A percentile compares a stretch with the other conserved stretches of the same genome.
phyloP scores from a whole-genome alignment of 2,888 invertebrate genomes.

The Drosophila recens region DNA sequence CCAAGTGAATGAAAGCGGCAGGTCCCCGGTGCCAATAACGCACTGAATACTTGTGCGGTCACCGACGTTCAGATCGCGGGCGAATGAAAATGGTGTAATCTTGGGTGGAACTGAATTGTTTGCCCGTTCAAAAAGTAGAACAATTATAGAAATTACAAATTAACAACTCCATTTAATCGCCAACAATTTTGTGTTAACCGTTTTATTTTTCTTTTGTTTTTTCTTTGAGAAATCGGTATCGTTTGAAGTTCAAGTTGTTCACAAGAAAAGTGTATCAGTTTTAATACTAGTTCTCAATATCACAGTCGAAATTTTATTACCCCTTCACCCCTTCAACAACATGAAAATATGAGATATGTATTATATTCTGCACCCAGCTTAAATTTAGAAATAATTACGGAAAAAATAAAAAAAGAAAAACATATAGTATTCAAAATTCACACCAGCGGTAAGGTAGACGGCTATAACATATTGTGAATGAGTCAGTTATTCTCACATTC shows the following conservation, averaged over 20 bases:
- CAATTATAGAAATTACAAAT: constrained; percentile 25
- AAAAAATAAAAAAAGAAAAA: not conserved
- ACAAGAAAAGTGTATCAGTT: not conserved
- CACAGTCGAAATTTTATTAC: no score
- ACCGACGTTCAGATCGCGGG: constrained; percentile 87
- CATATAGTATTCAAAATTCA: constrained; percentile 17
- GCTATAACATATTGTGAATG: constrained; percentile 22
- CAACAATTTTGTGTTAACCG: constrained; percentile 4
- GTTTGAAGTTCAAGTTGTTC: no score
- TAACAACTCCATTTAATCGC: constrained; percentile 1
- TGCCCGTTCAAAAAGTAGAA: constrained; percentile 34
- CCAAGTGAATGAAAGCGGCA: constrained; percentile 88
- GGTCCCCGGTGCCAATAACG: constrained; percentile 88
- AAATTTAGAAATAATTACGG: not conserved
- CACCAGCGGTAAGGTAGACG: constrained; percentile 56
- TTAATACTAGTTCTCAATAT: not conserved
- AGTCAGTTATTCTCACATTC: constrained; percentile 30
- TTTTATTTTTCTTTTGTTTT: not conserved
- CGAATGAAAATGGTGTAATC: constrained; percentile 89
- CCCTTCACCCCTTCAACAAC: no score
- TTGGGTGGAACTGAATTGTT: constrained; percentile 87
- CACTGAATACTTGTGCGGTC: constrained; percentile 88
- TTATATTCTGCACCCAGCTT: not conserved
- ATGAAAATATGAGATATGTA: not conserved
- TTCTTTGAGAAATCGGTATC: not conserved